Conservation (phyloP, 2,797 vertebrate genomes). For the Thalassophryne amazonica region DNA sequence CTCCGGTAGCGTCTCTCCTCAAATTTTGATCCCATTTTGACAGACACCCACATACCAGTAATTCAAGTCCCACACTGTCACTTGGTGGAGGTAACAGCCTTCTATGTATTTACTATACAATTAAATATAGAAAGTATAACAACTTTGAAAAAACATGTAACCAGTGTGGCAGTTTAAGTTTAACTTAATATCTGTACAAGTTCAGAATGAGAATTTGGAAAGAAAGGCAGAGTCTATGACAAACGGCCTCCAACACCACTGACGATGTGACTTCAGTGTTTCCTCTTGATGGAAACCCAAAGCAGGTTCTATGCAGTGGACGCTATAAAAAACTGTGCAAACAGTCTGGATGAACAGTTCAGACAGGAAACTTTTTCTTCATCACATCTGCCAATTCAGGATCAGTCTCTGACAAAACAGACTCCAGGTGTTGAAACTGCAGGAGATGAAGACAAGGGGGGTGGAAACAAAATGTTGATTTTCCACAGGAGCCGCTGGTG, state of each 20-base stretch:
- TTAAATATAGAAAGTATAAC: no score
- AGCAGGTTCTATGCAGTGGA: constrained; percentile 23
- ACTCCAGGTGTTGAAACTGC: constrained; percentile 86
- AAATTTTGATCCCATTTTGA: no score
- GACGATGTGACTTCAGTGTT: background rate
- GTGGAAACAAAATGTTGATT: constrained; percentile 54
- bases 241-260: background rate
- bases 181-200: no score
- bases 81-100: no score
- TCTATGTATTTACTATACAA: no score
- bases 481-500: constrained; percentile 44
- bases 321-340: constrained; percentile 39
- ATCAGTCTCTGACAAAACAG: constrained; percentile 81
- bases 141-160: no score
- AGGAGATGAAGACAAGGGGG: constrained; percentile 31
- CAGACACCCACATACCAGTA: no score
- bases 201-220: no score
- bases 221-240: background rate
- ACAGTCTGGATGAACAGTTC: constrained; percentile 36
- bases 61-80: no score
- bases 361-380: constrained; percentile 68
- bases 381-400: constrained; percentile 80
- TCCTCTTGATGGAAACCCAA: constrained; percentile 55
- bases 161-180: no score
- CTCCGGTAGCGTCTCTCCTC: no score